Conservation (phyloP, 2,113 vertebrate species). For the Spilogale gracilis region DNA sequence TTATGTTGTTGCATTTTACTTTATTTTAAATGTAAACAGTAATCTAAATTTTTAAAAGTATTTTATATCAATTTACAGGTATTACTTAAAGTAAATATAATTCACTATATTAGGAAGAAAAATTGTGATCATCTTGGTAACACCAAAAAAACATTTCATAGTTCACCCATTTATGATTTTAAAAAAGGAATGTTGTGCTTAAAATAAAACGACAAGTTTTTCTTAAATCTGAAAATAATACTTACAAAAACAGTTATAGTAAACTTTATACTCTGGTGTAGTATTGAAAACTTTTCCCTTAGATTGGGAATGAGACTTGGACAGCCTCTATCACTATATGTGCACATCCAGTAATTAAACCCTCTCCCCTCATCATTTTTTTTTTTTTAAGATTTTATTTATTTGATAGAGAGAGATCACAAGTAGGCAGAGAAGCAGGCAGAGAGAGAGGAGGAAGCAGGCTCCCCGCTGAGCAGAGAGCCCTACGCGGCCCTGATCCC, state of each 20-base stretch:
- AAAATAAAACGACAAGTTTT: neutral
- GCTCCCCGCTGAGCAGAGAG: too few species aligned
- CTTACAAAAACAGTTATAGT: neutral
- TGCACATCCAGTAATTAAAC: neutral
- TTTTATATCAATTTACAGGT: neutral
- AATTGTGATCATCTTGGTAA: neutral
- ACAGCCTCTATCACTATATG: accelerated
- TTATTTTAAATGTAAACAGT: neutral
- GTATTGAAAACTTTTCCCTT: neutral
- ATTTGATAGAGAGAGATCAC: too few species aligned
- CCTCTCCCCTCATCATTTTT: accelerated
- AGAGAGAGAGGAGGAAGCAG: too few species aligned
- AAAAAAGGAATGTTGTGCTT: neutral
- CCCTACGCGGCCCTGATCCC: too few species aligned
- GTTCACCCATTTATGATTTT: neutral
- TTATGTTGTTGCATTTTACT: neutral
- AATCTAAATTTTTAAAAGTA: neutral
- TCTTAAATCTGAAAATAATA: neutral
- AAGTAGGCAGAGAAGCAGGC: too few species aligned
- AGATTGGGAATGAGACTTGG: neutral
- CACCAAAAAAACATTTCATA: neutral
- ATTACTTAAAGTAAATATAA: slow-evolving; percentile 5
- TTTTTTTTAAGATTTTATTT: too few species aligned
- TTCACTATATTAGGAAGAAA: neutral
- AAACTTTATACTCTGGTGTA: neutral